Conservation (phyloP, 2,113 vertebrate species). For the Gorsachius goisagi region DNA sequence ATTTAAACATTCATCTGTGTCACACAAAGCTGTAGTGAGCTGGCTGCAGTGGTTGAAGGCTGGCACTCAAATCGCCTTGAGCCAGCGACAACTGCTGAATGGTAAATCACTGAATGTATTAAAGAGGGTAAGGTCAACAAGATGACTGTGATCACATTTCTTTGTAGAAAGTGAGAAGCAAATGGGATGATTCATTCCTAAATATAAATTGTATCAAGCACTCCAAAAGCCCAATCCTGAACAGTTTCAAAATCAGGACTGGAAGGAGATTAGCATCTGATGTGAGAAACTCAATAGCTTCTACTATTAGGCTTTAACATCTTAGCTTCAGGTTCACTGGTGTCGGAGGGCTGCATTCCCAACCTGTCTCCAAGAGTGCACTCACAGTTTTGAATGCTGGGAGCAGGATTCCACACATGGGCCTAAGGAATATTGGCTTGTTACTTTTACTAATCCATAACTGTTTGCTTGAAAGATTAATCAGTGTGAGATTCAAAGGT, state of each 20-base stretch:
- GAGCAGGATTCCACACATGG: not conserved
- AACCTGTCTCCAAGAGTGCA: not conserved
- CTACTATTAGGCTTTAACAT: not conserved
- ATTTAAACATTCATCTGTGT: not conserved
- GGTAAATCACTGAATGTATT: not conserved
- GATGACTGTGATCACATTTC: not conserved
- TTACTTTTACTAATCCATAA: not conserved
- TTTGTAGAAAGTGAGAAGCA: not conserved
- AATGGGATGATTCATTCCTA: constrained; percentile 8
- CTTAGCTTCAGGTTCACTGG: not conserved
- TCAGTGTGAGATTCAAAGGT: not conserved
- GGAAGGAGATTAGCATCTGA: not conserved
- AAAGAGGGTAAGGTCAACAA: not conserved
- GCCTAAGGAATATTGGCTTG: not conserved
- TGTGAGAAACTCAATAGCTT: not conserved
- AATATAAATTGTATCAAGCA: not conserved
- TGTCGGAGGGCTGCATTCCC: not conserved
- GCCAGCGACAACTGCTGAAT: not conserved
- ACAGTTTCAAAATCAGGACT: not conserved
- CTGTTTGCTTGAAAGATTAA: not conserved
- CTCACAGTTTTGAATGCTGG: not conserved
- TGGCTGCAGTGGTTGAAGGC: not conserved
- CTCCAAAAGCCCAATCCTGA: not conserved
- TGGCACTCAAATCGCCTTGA: not conserved
- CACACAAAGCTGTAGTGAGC: not conserved